These are phyloP conservation scores for Nipponia nippon DNA, from an alignment of 2,113 vertebrate species.

Conservation along the genomic window DNA sequence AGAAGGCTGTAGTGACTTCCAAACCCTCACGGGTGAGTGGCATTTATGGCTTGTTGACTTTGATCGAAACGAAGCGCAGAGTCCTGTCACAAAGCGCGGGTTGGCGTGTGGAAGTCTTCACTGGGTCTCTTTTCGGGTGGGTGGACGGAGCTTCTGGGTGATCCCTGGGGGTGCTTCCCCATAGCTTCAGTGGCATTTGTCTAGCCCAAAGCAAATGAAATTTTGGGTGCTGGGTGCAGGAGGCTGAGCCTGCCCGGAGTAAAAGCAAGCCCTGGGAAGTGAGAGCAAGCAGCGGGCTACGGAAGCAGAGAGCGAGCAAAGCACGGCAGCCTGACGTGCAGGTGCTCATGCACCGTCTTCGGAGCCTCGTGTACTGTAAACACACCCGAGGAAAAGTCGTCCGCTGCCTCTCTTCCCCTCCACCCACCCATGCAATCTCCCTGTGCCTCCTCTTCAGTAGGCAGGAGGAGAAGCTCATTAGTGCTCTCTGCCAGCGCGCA, in stretches of 20 bases:
- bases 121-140: background rate
- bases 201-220: background rate
- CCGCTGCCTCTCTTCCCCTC: background rate
- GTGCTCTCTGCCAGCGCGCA: background rate
- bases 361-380: background rate
- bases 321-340: fast-evolving
- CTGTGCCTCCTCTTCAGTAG: fast-evolving
- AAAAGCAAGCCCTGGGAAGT: background rate
- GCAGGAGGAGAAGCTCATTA: background rate
- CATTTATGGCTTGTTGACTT: background rate
- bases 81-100: background rate
- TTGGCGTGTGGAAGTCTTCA: background rate
- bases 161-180: background rate
- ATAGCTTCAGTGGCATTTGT: background rate
- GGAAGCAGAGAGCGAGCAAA: background rate
- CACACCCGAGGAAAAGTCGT: fast-evolving
- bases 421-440: fast-evolving
- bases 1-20: slow-evolving; percentile 33
- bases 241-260: background rate
- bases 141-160: background rate
- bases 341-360: background rate
- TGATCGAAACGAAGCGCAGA: background rate
- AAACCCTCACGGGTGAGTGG: background rate
- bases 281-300: background rate
- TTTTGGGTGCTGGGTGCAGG: background rate